Base-by-base conservation (phyloP, 1,140 invertebrate genomes). In the Scaptomyza montana region DNA sequence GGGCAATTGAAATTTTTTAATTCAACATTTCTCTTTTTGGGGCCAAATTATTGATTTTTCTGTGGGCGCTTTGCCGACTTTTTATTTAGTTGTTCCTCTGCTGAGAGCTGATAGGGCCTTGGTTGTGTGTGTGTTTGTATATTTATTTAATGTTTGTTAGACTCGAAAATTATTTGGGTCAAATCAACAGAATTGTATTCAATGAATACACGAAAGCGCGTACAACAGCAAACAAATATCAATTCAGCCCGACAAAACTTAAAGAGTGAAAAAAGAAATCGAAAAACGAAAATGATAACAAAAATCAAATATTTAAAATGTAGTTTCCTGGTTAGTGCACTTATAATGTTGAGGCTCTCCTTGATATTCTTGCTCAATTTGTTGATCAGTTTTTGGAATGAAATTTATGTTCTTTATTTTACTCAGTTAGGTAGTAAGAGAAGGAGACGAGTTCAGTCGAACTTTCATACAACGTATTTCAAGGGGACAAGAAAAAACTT, bases 141-240 rank as follows among this genome's bases (percentile, higher is more conserved):
- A 57, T 74, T 74, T 69, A 69, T 74, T 74, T 59, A 69, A 74
- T 74, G 67, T 74, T 74, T 74, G 65, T 43, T 57, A 55, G 67
- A 64, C 72, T 70, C 67, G 54, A 74, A 64, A 74, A 74, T 74
- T 59, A 74, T 74, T 74, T 74, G 72, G 72, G 72, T 70, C 70
- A 74, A 70, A 41, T 64, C 72, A 74, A 64, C 67, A 74, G 46
- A 16, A 63, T 41, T 53, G 72, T 70, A 74, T 70, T 74, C 72
- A 74, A 74, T 74, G 66, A 54, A 74, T 70, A 74, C 66, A 59
- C 69, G 53, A 71, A 70, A 65, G 61, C 54, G 39, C 51, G 8
- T 10, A 63, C 54, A 56, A n/a, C 36, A 13, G 21, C 21, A 21
- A 25, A 30, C 13, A 46, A 43, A 33, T 33, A 33, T 33, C 7